Conservation (phyloP, 2,113 vertebrate genomes). For the Cephalopterus ornatus region DNA sequence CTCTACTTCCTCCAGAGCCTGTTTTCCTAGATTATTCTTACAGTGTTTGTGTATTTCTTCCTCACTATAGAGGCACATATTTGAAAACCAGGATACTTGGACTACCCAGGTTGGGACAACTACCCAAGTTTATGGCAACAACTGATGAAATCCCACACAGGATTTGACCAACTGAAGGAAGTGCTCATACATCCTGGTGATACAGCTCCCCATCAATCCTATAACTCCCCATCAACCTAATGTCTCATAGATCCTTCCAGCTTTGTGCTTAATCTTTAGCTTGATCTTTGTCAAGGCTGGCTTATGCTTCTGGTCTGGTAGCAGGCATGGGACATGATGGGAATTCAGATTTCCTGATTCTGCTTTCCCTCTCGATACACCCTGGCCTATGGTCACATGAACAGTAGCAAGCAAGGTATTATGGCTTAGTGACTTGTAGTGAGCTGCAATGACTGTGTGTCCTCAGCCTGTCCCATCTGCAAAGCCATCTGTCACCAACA, state of each 20-base stretch:
- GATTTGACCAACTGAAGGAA: neutral
- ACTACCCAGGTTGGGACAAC: accelerated
- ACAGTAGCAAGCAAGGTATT: neutral
- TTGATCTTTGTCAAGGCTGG: neutral
- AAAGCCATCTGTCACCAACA: neutral
- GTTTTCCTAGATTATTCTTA: neutral
- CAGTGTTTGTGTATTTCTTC: neutral
- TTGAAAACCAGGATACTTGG: neutral
- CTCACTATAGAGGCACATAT: neutral
- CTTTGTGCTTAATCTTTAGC: neutral
- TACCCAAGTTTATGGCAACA: neutral
- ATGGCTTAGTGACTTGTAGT: neutral
- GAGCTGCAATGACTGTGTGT: neutral
- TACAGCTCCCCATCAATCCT: neutral
- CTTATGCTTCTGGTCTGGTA: neutral
- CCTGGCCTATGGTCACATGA: accelerated
- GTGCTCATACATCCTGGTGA: neutral
- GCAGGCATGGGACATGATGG: accelerated
- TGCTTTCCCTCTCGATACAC: neutral
- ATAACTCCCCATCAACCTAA: neutral
- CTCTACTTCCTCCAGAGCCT: neutral
- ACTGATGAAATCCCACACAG: neutral
- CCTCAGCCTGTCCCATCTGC: neutral
- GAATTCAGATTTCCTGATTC: neutral
- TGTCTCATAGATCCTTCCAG: neutral